These are phyloP conservation scores for Heteromyza rotundicornis DNA, from an alignment of 2,888 invertebrate species.

Conservation along the genomic window DNA sequence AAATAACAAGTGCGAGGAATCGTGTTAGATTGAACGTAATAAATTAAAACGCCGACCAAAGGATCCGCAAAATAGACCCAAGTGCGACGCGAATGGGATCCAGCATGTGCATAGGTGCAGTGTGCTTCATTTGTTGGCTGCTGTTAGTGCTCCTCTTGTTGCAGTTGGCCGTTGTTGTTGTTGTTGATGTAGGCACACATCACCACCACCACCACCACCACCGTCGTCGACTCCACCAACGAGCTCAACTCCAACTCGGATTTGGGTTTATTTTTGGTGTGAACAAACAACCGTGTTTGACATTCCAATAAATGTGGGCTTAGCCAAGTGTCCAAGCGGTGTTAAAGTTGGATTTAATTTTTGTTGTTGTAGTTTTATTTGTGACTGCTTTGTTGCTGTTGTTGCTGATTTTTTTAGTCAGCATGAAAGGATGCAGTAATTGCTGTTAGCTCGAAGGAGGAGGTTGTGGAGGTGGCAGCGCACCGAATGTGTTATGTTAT, in stretches of 20 bases:
- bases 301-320: constrained; percentile 7
- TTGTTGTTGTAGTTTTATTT: too few relatives aligned
- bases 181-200: neutral
- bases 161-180: neutral
- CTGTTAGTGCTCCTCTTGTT: neutral
- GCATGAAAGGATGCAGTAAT: too few relatives aligned
- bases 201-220: neutral
- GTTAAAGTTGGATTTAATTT: too few relatives aligned
- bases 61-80: neutral
- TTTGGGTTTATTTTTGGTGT: neutral
- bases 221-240: neutral
- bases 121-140: neutral
- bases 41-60: constrained; percentile 55
- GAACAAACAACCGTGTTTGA: constrained; percentile 6
- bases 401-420: too few relatives aligned
- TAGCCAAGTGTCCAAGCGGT: neutral
- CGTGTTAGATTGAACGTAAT: constrained; percentile 60
- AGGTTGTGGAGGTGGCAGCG: too few relatives aligned
- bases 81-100: neutral
- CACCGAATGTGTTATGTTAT: too few relatives aligned
- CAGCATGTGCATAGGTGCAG: neutral
- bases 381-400: too few relatives aligned
- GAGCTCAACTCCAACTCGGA: neutral
- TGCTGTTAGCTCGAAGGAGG: too few relatives aligned
- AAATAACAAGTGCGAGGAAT: constrained; percentile 60